Evolutionary conservation across 2,113 vertebrate species (phyloP).

Genomic region (Aldabrachelys gigantea): DNA sequence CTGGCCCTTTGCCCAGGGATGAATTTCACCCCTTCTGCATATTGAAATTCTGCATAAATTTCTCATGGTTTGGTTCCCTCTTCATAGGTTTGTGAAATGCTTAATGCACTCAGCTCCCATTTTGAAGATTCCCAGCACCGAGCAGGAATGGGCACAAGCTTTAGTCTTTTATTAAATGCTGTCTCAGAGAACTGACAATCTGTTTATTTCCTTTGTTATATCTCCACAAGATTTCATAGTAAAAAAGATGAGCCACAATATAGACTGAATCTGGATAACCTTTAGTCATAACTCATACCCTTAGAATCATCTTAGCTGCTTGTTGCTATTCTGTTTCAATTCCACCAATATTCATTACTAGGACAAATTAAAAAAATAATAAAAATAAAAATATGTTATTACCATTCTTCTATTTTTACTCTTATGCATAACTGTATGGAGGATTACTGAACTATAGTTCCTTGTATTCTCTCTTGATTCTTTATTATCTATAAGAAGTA

Average conservation of each 20-base stretch:
- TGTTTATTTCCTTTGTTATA: not conserved
- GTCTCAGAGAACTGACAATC: not conserved
- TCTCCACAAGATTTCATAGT: not conserved
- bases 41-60: not conserved
- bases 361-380: not conserved
- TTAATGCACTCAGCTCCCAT: not conserved
- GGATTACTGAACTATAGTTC: slow-evolving; percentile 28
- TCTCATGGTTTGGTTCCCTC: not conserved
- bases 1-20: not conserved
- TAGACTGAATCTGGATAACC: not conserved
- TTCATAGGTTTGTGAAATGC: not conserved
- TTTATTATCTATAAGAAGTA: slow-evolving; percentile 23
- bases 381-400: not conserved
- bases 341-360: not conserved
- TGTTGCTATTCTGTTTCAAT: not conserved
- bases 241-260: not conserved
- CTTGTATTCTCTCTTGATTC: slow-evolving; percentile 33
- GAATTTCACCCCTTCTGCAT: not conserved
- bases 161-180: not conserved
- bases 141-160: not conserved
- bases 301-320: not conserved
- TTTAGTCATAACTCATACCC: not conserved
- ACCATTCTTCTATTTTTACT: not conserved
- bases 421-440: not conserved
- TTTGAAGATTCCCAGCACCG: not conserved